Evolutionary conservation across 2,113 vertebrate species (phyloP).

Genomic region (Etia nguti): DNA sequence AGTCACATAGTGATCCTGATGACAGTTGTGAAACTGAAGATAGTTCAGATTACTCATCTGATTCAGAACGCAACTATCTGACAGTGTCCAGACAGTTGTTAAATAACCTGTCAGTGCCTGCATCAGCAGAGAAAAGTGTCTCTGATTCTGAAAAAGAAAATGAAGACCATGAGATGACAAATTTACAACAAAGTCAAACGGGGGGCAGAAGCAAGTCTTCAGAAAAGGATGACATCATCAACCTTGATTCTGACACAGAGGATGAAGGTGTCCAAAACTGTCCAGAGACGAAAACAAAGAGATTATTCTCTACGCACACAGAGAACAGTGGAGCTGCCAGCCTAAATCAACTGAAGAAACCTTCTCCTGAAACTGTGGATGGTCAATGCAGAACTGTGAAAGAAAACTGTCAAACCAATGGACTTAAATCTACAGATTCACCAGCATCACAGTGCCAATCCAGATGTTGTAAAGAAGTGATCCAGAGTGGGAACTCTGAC

Average conservation of each 20-base stretch:
- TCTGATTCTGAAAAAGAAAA: not conserved
- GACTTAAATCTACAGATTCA: not conserved
- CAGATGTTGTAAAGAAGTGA: not conserved
- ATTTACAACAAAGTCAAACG: not conserved
- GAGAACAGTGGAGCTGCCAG: not conserved
- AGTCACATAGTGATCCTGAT: not conserved
- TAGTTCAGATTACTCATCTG: constrained; percentile 30
- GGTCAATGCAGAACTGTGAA: not conserved
- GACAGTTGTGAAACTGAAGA: constrained; percentile 38
- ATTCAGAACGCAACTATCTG: not conserved
- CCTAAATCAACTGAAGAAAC: not conserved
- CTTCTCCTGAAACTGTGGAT: not conserved
- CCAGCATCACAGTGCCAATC: not conserved
- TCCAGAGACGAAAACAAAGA: not conserved
- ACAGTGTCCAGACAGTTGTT: not conserved
- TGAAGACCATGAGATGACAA: not conserved
- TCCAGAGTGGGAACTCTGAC: not conserved
- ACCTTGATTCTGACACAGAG: not conserved
- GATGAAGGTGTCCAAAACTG: not conserved
- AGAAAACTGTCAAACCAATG: not conserved
- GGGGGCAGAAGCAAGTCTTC: not conserved
- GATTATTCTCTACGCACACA: not conserved
- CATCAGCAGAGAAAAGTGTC: fast-evolving
- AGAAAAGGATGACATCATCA: not conserved
- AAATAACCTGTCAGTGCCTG: not conserved